Conservation (phyloP, 2,888 invertebrate species). For the Caradrina kadenii region DNA sequence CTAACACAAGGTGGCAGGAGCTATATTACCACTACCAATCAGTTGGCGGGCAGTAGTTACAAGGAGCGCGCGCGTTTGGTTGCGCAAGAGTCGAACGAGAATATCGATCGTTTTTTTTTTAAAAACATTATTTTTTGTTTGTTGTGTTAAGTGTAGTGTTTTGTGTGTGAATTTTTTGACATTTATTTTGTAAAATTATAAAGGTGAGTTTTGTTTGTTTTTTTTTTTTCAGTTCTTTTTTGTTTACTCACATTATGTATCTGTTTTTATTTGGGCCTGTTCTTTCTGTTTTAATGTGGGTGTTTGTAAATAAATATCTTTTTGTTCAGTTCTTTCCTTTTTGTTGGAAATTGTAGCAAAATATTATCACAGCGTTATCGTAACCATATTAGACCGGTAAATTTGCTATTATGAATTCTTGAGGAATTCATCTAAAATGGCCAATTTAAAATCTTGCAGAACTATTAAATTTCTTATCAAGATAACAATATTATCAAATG, state of each 20-base stretch:
- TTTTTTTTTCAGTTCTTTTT: background rate
- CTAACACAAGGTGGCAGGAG: slow-evolving; percentile 10
- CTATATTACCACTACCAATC: background rate
- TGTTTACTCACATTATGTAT: background rate
- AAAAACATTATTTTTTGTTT: slow-evolving; percentile 3
- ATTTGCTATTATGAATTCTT: background rate
- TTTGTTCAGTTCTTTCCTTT: background rate
- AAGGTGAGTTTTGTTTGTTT: slow-evolving; percentile 42
- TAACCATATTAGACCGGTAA: slow-evolving; percentile 2
- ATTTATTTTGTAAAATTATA: background rate
- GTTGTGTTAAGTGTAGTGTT: slow-evolving; percentile 39
- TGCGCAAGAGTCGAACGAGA: slow-evolving; percentile 52
- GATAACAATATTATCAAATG: no score
- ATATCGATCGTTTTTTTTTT: slow-evolving; percentile 33
- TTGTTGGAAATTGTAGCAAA: background rate
- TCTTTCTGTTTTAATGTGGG: background rate
- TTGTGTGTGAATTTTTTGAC: slow-evolving; percentile 42
- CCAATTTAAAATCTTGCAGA: no score
- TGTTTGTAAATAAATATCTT: slow-evolving; percentile 11
- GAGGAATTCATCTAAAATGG: background rate
- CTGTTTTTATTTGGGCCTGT: background rate
- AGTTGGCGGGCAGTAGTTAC: slow-evolving; percentile 49
- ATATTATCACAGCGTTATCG: background rate
- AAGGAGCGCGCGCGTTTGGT: slow-evolving; percentile 40
- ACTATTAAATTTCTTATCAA: no score